These are phyloP conservation scores for Atractosteus spatula DNA, from an alignment of 2,113 vertebrate species.

Conservation along the genomic window DNA sequence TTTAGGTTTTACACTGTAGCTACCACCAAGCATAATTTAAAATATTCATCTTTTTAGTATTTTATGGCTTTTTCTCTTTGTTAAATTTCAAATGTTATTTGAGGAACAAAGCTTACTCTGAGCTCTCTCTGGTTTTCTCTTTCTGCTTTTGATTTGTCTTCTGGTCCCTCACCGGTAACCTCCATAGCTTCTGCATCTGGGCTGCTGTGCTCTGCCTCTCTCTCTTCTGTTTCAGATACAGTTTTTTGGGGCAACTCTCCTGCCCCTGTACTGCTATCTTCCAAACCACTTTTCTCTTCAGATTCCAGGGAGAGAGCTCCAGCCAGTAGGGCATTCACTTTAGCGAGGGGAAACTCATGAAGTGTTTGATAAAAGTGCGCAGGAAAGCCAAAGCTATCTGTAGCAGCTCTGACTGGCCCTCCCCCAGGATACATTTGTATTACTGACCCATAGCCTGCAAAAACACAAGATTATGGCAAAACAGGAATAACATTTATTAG, in stretches of 20 bases:
- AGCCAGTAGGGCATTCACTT: constrained; percentile 81
- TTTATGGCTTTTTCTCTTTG: too few relatives aligned
- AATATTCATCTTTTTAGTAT: too few relatives aligned
- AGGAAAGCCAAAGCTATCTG: constrained; percentile 91
- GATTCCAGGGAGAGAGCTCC: constrained; percentile 69
- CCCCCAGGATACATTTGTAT: constrained; percentile 90
- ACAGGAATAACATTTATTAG: background rate
- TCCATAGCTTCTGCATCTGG: constrained; percentile 53
- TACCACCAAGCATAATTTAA: too few relatives aligned
- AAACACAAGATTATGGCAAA: constrained; percentile 7
- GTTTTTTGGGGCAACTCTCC: constrained; percentile 36
- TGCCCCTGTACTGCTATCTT: constrained; percentile 48
- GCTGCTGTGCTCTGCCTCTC: constrained; percentile 44
- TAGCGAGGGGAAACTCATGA: constrained; percentile 88
- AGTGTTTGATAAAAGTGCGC: constrained; percentile 76
- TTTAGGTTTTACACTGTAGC: too few relatives aligned
- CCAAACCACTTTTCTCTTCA: constrained; percentile 40
- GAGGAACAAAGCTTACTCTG: constrained; percentile 55
- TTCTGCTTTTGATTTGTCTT: constrained; percentile 56
- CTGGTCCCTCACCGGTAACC: constrained; percentile 29
- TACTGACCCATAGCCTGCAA: constrained; percentile 85
- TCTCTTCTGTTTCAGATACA: constrained; percentile 37
- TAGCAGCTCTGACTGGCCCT: constrained; percentile 80
- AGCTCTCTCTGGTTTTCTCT: constrained; percentile 56
- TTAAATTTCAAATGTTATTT: too few relatives aligned